phyloP scores from a whole-genome alignment of 2,888 invertebrate genomes.

The Coremacera marginata region DNA sequence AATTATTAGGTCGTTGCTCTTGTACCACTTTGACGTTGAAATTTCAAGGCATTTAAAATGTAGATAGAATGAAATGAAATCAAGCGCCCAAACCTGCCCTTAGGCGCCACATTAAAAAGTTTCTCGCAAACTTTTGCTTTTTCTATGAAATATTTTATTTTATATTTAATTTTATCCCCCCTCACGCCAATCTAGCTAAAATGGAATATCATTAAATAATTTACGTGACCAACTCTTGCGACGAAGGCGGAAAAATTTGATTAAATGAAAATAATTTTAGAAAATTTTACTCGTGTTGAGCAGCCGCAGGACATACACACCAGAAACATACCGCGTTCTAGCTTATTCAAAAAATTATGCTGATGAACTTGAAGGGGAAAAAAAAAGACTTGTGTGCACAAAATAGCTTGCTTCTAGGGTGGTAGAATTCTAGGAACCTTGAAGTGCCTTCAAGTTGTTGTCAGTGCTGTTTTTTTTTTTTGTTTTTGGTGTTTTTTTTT shows the following conservation, averaged over 20 bases:
- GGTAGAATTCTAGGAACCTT: too few relatives aligned
- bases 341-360: too few relatives aligned
- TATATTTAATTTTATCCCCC: too few relatives aligned
- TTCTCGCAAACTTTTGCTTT: neutral
- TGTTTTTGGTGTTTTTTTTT: neutral
- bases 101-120: neutral
- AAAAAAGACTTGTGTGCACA: neutral
- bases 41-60: too few relatives aligned
- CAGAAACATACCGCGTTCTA: neutral
- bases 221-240: neutral
- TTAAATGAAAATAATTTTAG: neutral
- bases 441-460: too few relatives aligned
- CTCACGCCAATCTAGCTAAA: too few relatives aligned
- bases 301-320: neutral
- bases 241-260: neutral
- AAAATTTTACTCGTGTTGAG: neutral
- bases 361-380: neutral
- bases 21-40: too few relatives aligned
- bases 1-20: too few relatives aligned
- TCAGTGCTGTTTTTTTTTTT: neutral
- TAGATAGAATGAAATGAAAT: too few relatives aligned
- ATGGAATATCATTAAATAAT: constrained; percentile 2
- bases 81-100: neutral
- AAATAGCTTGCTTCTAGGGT: too few relatives aligned
- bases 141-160: too few relatives aligned